phyloP scores from a whole-genome alignment of 2,113 vertebrate genomes.

The Calcarius ornatus region DNA sequence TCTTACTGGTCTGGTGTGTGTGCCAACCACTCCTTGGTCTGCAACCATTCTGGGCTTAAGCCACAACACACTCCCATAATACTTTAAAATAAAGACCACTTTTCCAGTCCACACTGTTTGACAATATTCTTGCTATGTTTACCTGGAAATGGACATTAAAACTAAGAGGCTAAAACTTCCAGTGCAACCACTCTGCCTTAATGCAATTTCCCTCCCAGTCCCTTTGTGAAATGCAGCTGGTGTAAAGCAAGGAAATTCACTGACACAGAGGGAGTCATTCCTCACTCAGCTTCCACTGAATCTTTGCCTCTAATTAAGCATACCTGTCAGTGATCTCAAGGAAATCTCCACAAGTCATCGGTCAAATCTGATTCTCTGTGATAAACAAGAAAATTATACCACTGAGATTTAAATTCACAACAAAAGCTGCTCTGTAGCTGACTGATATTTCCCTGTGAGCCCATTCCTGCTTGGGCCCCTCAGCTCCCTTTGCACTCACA shows the following conservation, averaged over 20 bases:
- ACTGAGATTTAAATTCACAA: background rate
- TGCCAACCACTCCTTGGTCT: background rate
- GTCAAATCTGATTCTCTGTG: background rate
- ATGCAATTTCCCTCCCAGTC: background rate
- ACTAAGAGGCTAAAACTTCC: background rate
- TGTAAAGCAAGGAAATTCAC: background rate
- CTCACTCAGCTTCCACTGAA: background rate
- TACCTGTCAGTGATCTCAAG: background rate
- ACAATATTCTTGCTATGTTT: background rate
- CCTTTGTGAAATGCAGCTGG: background rate
- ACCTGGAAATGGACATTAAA: background rate
- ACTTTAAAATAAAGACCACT: background rate
- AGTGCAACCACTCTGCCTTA: background rate
- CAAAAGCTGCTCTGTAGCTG: background rate
- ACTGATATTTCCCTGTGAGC: background rate
- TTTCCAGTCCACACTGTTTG: background rate
- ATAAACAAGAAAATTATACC: background rate
- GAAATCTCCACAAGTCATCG: background rate
- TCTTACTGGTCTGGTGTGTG: rapidly evolving
- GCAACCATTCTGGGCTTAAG: background rate
- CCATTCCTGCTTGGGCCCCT: background rate
- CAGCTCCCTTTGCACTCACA: background rate
- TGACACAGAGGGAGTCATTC: background rate
- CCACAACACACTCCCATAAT: background rate
- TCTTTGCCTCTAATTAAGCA: background rate